phyloP scores from a whole-genome alignment of 2,113 vertebrate species.

The Dromaius novaehollandiae region DNA sequence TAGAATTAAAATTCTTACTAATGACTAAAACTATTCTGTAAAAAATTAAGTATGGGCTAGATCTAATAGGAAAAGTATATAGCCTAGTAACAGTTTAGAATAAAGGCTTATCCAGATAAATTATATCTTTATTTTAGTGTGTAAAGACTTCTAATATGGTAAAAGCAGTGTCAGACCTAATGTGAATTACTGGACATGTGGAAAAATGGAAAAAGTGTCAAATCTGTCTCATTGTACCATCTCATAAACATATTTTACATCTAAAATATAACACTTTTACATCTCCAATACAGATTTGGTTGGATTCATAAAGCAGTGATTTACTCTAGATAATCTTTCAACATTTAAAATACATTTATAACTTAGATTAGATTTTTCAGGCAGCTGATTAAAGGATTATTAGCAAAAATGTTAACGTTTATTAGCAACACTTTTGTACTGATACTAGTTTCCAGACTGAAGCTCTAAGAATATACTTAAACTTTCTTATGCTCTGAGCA shows the following conservation, averaged over 20 bases:
- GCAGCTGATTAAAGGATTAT: neutral
- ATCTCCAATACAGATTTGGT: neutral
- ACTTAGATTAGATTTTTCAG: neutral
- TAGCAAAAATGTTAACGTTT: neutral
- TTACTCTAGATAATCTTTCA: neutral
- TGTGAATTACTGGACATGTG: neutral
- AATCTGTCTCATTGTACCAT: neutral
- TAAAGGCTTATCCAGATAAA: neutral
- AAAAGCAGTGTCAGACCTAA: neutral
- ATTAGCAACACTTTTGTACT: neutral
- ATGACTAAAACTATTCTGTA: conserved; percentile 29
- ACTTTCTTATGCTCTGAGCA: neutral
- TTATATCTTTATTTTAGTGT: neutral
- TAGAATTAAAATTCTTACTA: conserved; percentile 39
- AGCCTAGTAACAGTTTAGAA: neutral
- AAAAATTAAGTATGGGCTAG: neutral
- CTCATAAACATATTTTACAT: neutral
- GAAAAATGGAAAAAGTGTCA: neutral
- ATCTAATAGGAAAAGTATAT: neutral
- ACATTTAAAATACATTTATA: neutral
- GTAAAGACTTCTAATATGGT: neutral
- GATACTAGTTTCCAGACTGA: neutral
- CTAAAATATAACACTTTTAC: neutral
- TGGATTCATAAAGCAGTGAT: neutral
- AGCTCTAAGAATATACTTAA: neutral